Conservation (phyloP, 2,113 vertebrate genomes). For the Microcebus ravelobensis region DNA sequence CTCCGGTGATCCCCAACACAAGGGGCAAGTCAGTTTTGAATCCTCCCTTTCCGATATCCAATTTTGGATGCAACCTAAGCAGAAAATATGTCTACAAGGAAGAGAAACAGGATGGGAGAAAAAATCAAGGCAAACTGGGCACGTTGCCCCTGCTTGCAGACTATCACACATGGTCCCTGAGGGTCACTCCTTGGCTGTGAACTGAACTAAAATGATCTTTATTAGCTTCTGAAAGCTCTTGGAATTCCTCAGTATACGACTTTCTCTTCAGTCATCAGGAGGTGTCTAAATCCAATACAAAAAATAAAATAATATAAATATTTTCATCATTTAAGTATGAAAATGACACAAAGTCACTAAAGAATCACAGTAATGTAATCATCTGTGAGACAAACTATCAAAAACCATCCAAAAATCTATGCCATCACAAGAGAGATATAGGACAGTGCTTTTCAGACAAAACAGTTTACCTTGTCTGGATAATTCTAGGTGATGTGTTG, state of each 20-base stretch:
- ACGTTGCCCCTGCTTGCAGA: not conserved
- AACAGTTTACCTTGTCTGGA: not conserved
- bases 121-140: not conserved
- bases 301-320: not conserved
- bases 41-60: not conserved
- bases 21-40: not conserved
- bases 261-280: not conserved
- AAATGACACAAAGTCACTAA: not conserved
- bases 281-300: not conserved
- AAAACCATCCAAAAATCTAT: not conserved
- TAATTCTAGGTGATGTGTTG: not conserved
- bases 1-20: not conserved
- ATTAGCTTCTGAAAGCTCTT: not conserved
- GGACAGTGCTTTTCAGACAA: not conserved
- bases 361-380: not conserved
- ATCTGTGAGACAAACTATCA: not conserved
- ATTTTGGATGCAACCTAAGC: not conserved
- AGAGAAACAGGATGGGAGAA: not conserved
- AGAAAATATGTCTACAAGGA: slow-evolving; percentile 8
- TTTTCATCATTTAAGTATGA: not conserved
- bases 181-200: not conserved
- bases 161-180: too few species aligned
- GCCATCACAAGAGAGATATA: not conserved
- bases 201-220: not conserved
- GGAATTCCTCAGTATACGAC: not conserved